phyloP scores from a whole-genome alignment of 2,888 invertebrate genomes.

The Apodemia mormo region DNA sequence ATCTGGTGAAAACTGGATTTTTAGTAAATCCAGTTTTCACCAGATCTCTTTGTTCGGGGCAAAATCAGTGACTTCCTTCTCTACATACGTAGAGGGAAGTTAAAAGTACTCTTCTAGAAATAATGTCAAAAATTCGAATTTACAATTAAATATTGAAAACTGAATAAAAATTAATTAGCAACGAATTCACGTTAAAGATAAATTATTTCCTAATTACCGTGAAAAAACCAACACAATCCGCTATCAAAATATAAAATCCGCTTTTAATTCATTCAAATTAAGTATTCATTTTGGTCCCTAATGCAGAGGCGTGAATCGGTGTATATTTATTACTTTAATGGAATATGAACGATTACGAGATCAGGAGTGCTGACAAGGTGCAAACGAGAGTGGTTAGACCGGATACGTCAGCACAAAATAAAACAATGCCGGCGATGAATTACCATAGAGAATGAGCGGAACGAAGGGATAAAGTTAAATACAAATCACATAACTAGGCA shows the following conservation, averaged over 20 bases:
- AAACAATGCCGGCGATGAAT: constrained; percentile 74
- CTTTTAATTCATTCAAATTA: constrained; percentile 49
- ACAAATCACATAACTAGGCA: constrained; percentile 56
- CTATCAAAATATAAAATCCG: constrained; percentile 67
- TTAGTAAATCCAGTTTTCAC: too few species aligned
- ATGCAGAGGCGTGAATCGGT: constrained; percentile 73
- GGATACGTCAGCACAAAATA: constrained; percentile 71
- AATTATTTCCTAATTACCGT: constrained; percentile 32
- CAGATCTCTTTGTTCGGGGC: too few species aligned
- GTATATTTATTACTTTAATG: constrained; percentile 77
- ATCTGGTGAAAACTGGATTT: too few species aligned
- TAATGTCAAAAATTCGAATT: too few species aligned
- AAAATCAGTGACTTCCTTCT: too few species aligned
- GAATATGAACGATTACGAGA: constrained; percentile 81
- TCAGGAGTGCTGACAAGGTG: constrained; percentile 80
- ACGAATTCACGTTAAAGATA: neutral
- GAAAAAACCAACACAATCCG: constrained; percentile 56
- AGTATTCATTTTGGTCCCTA: constrained; percentile 49
- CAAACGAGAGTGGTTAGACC: constrained; percentile 76
- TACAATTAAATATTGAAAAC: too few species aligned
- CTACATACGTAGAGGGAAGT: too few species aligned
- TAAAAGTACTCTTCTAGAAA: too few species aligned
- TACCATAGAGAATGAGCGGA: constrained; percentile 77
- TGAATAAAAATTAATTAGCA: too few species aligned
- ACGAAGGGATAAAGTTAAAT: constrained; percentile 76